Percentiles rank a stretch among this genome's conserved stretches.
phyloP scores from a whole-genome alignment of 2,888 invertebrate genomes.

The Prostheceraeus crozeri region DNA sequence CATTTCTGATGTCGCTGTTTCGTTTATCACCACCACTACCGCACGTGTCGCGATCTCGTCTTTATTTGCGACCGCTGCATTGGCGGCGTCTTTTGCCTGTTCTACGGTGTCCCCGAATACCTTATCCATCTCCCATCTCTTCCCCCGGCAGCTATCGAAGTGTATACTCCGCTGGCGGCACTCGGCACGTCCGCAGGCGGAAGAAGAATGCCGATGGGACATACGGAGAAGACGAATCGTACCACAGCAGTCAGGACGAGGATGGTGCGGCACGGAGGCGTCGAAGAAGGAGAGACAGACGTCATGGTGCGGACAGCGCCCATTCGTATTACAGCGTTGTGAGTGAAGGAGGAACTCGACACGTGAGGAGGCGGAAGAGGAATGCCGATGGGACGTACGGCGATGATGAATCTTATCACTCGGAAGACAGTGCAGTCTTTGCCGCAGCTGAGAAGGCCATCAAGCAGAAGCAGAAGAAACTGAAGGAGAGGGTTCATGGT shows the following conservation, averaged over 20 bases:
- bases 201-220: constrained; percentile 51
- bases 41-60: too few relatives aligned
- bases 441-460: constrained; percentile 39
- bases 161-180: constrained; percentile 51
- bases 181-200: constrained; percentile 48
- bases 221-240: constrained; percentile 49
- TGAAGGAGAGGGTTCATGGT: constrained; percentile 47
- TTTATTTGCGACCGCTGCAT: too few relatives aligned
- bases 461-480: constrained; percentile 39
- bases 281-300: constrained; percentile 48
- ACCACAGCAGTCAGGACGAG: constrained; percentile 51
- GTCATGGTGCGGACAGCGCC: constrained; percentile 50
- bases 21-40: too few relatives aligned
- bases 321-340: constrained; percentile 50
- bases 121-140: not conserved
- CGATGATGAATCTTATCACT: constrained; percentile 51
- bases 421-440: constrained; percentile 42
- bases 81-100: too few relatives aligned
- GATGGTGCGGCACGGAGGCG: constrained; percentile 50
- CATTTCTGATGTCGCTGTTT: too few relatives aligned
- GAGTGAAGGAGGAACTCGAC: constrained; percentile 52
- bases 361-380: constrained; percentile 46
- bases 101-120: too few relatives aligned
- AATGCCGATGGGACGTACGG: constrained; percentile 53
- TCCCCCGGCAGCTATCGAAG: constrained; percentile 49